phyloP scores from a whole-genome alignment of 2,797 vertebrate species.

The Cuculus canorus region DNA sequence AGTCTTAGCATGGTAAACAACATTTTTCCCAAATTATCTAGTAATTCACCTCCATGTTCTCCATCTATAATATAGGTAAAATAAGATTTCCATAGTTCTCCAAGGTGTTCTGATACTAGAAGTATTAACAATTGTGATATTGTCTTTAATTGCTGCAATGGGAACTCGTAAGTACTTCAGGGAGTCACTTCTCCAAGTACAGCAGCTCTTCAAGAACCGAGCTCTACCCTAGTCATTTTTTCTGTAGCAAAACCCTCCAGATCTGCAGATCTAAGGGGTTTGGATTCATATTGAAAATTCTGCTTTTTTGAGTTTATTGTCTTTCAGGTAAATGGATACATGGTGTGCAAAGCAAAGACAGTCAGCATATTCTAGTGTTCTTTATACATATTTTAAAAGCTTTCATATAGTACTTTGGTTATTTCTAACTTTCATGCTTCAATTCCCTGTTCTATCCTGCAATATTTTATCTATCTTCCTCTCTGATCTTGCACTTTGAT shows the following conservation, averaged over 20 bases:
- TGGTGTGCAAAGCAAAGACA: conserved; percentile 14
- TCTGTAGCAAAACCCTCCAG: not conserved
- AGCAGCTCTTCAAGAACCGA: not conserved
- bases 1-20: not conserved
- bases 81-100: not conserved
- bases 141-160: not conserved
- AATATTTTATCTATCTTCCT: conserved; percentile 47
- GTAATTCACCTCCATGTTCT: not conserved
- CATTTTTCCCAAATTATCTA: not conserved
- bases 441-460: conserved; percentile 25
- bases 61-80: not conserved
- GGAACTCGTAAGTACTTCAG: not conserved
- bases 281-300: not conserved
- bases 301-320: not conserved
- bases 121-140: not conserved
- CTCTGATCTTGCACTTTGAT: conserved; percentile 59
- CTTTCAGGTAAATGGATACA: conserved; percentile 39
- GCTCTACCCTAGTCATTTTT: not conserved
- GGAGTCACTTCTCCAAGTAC: not conserved
- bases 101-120: not conserved
- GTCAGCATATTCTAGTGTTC: conserved; percentile 59
- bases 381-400: conserved; percentile 58
- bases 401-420: conserved; percentile 36
- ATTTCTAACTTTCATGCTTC: conserved; percentile 32
- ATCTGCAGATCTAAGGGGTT: not conserved